These are phyloP conservation scores for Axea sp. DNA, from an alignment of 2,888 invertebrate species.

Conservation along the genomic window DNA sequence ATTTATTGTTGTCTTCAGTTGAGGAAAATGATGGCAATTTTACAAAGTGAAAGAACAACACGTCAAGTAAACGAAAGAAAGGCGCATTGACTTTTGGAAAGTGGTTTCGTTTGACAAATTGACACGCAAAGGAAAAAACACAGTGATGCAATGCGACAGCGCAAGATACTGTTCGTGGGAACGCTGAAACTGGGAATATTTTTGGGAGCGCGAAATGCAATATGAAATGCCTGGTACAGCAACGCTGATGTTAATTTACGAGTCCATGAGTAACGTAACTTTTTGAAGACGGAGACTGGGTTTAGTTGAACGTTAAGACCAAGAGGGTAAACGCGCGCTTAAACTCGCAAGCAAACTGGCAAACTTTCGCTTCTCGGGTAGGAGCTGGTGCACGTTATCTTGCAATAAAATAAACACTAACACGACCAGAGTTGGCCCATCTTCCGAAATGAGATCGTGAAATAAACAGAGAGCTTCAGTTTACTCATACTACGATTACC, in stretches of 20 bases:
- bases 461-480: slow-evolving; percentile 58
- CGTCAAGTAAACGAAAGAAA: too few relatives aligned
- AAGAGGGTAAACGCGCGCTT: slow-evolving; percentile 53
- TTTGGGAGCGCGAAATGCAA: slow-evolving; percentile 21
- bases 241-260: slow-evolving; percentile 50
- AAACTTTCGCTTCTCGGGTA: slow-evolving; percentile 54
- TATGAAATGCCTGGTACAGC: slow-evolving; percentile 23
- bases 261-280: slow-evolving; percentile 45
- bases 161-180: background rate
- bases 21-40: too few relatives aligned
- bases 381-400: slow-evolving; percentile 54
- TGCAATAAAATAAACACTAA: slow-evolving; percentile 62
- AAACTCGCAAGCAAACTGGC: slow-evolving; percentile 57
- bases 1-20: too few relatives aligned
- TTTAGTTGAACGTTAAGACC: slow-evolving; percentile 57
- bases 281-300: slow-evolving; percentile 41
- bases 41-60: too few relatives aligned
- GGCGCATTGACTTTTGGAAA: too few relatives aligned
- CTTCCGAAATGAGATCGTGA: slow-evolving; percentile 60
- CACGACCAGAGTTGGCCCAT: slow-evolving; percentile 56
- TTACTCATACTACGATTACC: slow-evolving; percentile 58
- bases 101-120: background rate
- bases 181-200: slow-evolving; percentile 9
- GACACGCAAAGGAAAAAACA: background rate
- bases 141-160: background rate